Evolutionary conservation across 2,888 invertebrate species (phyloP), one percentile per base, ranked within the genome.

Genomic region (Drosophila paranaensis): DNA sequence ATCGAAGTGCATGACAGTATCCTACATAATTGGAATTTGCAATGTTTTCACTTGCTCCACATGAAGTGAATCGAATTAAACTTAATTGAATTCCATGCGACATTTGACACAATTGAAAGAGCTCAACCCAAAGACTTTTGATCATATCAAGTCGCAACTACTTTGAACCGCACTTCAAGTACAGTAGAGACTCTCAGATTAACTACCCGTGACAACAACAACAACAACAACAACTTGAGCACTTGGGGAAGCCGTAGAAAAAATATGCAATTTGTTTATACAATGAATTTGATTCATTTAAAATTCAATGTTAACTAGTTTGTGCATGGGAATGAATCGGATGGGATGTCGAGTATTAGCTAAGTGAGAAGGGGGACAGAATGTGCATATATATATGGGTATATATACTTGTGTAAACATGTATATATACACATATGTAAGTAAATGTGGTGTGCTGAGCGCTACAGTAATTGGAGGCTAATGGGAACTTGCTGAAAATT

Each of bases 231-330:
- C 40, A 43, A 45, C 43, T 27, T 14, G 14, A 43, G 54, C 60
- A 58, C 79, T 73, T 60, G 64, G 83, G 74, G 86, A 82, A 86
- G 79, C 83, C 86, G 71, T 82, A 82, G 45, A 70, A 86, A 62
- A 70, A 62, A 70, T 70, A 60, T 72, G 77, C 71, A 77, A 71
- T 74, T 77, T 74, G 46, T 60, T 51, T 70, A 56, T 70, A 64
- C 66, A 69, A 65, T 75, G 76, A 61, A 65, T 76, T 79, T 68
- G 66, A 81, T 72, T 86, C 79, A 74, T 77, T 86, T 79, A 20
- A 67, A 77, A 83, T 83, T 86, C 82, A 86, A 86, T 86, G 82
- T 65, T 86, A 83, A 83, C 82, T 77, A 69, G 72, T 79, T 81
- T 77, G 54, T 56, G 67, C 37, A 40, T 56, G 75, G 62, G 65